Conservation (phyloP, 2,888 invertebrate species). For the Syritta pipiens region DNA sequence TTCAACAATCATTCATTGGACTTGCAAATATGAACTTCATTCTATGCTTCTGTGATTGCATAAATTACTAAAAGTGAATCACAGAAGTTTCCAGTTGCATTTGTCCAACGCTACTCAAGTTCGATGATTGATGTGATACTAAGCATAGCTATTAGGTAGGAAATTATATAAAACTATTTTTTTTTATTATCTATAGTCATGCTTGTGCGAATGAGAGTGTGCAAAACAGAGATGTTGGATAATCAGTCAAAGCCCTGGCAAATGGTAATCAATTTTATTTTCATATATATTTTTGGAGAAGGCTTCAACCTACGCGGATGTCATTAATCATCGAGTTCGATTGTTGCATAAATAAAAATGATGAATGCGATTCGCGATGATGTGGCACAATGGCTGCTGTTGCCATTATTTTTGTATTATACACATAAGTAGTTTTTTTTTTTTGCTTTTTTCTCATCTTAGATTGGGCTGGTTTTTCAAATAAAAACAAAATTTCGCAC, state of each 20-base stretch:
- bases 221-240: slow-evolving; percentile 14
- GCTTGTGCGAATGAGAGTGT: slow-evolving; percentile 8
- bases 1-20: no score
- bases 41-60: no score
- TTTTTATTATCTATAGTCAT: slow-evolving; percentile 15
- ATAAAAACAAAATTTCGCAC: no score
- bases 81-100: no score
- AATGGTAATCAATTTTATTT: slow-evolving; percentile 57
- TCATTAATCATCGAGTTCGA: slow-evolving; percentile 59
- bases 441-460: not conserved
- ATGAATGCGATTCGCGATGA: slow-evolving; percentile 45
- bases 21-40: no score
- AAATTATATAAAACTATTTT: slow-evolving; percentile 12
- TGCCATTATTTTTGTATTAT: slow-evolving; percentile 33
- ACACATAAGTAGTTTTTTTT: not conserved
- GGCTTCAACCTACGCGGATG: slow-evolving; percentile 5
- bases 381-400: slow-evolving; percentile 30
- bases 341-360: slow-evolving; percentile 58
- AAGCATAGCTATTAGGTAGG: slow-evolving; percentile 11
- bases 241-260: slow-evolving; percentile 55
- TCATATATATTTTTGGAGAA: slow-evolving; percentile 16
- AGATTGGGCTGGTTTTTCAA: no score
- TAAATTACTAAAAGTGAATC: no score
- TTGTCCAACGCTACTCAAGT: slow-evolving; percentile 10
- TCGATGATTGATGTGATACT: slow-evolving; percentile 37